Evolutionary conservation across 2,797 vertebrate species (phyloP), one percentile per base, ranked within the genome.

Genomic region (Enteromius treurensis): DNA sequence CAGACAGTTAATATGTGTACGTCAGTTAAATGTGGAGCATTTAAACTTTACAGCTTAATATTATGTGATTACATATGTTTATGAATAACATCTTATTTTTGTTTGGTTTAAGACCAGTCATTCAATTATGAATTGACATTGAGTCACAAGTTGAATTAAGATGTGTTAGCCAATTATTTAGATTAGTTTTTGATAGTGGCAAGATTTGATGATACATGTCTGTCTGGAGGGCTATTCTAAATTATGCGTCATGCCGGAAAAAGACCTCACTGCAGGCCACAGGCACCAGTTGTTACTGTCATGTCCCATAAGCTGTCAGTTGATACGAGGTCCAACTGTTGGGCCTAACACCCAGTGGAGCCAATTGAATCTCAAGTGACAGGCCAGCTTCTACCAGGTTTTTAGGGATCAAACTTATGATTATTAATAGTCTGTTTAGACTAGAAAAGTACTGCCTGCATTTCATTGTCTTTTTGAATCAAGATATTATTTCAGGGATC

Each of bases 241-340:
- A 79, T 37, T 58, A 80, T 60, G 81, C 42, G 69, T 47, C 70
- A 45, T 68, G 81, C 55, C 26, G 14, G 23, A 80, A 83, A 65
- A 71, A 78, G 49, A 67, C 10, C 65, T 34, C 53, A 60, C 80
- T 23, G 69, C 53, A 51, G 69, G 42, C 62, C 75, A 81, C 67
- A 81, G 64, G 82, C 78, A 87, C 89, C 93, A 94, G 93, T 93
- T 95, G 93, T 89, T 91, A 85, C 90, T 90, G 83, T 86, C 89
- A 89, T 90, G 89, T 93, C 77, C 68, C 88, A 87, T 90, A 90
- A 91, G 78, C 85, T 90, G 92, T 90, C 88, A 92, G 84, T 67
- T n/a, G 77, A 64, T 82, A 78, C 13, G 42, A 68, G 81, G 60
- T 37, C 49, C 47, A 62, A 80, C 75, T 81, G 82, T 88, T 87